phyloP scores from a whole-genome alignment of 2,888 invertebrate species.

The Unio pictorum region DNA sequence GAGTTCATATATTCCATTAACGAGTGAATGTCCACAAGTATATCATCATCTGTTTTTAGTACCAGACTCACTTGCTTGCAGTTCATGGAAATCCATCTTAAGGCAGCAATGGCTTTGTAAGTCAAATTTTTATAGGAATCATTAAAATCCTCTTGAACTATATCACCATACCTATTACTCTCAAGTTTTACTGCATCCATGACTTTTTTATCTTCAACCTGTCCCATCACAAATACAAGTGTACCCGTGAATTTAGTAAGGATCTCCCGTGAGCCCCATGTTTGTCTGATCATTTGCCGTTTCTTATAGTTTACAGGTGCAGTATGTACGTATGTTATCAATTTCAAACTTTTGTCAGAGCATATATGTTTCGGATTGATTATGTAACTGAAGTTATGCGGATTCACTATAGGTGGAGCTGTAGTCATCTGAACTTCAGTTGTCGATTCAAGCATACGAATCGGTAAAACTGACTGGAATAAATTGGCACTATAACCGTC shows the following conservation, averaged over 20 bases:
- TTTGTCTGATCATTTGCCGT: slow-evolving; percentile 63
- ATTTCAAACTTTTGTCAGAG: slow-evolving; percentile 38
- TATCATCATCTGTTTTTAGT: slow-evolving; percentile 73
- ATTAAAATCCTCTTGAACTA: slow-evolving; percentile 69
- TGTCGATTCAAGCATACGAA: not conserved
- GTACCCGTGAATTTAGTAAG: slow-evolving; percentile 48
- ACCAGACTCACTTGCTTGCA: slow-evolving; percentile 68
- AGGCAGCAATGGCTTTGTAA: slow-evolving; percentile 72
- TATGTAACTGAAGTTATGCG: slow-evolving; percentile 53
- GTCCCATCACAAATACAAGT: slow-evolving; percentile 68
- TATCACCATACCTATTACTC: slow-evolving; percentile 62
- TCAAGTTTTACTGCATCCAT: slow-evolving; percentile 62
- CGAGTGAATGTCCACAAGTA: slow-evolving; percentile 73
- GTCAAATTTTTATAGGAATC: slow-evolving; percentile 73
- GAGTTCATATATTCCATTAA: slow-evolving; percentile 46
- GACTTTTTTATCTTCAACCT: slow-evolving; percentile 35
- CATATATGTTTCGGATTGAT: slow-evolving; percentile 54
- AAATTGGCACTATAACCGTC: slow-evolving; percentile 4
- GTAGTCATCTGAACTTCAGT: slow-evolving; percentile 5
- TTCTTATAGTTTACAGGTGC: slow-evolving; percentile 66
- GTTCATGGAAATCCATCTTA: slow-evolving; percentile 70
- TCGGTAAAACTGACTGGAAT: not conserved
- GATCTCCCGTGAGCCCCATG: slow-evolving; percentile 64
- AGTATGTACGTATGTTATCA: slow-evolving; percentile 68
- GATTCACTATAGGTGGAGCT: slow-evolving; percentile 39